Conservation (phyloP, 1,140 invertebrate species). For the Calliphora vicina region DNA sequence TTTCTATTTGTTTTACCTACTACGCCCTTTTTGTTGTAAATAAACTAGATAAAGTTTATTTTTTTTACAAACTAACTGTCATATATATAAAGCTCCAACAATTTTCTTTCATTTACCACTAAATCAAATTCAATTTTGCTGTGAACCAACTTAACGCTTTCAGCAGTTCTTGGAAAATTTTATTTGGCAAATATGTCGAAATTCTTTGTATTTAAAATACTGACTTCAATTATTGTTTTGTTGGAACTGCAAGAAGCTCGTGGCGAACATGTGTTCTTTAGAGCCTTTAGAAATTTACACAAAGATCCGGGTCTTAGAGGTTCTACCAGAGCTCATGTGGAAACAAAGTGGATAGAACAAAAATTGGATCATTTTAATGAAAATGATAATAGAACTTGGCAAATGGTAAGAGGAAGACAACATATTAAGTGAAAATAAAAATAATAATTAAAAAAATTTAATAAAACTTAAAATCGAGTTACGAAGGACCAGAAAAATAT, state of each 20-base stretch:
- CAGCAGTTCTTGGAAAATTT: not conserved
- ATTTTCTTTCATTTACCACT: not conserved
- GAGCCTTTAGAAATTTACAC: constrained; percentile 32
- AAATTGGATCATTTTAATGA: constrained; percentile 76
- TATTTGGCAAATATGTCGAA: not conserved
- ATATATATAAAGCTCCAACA: not conserved
- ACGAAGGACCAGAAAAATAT: not conserved
- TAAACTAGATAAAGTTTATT: not conserved
- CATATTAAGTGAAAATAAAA: no score
- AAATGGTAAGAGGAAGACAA: constrained; percentile 67
- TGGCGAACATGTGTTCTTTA: not conserved
- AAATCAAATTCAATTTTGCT: not conserved
- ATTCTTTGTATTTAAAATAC: not conserved
- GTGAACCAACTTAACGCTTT: no score
- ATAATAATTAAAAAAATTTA: no score
- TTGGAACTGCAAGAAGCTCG: not conserved
- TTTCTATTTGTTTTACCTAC: not conserved
- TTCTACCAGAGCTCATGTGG: constrained; percentile 43
- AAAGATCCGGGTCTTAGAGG: constrained; percentile 42
- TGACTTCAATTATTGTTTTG: not conserved
- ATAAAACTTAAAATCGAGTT: no score
- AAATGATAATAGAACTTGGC: constrained; percentile 71
- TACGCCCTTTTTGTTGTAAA: not conserved
- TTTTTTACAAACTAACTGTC: not conserved
- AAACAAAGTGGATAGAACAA: constrained; percentile 59